Percentiles rank a stretch among this genome's conserved stretches.
Conservation (phyloP, 2,888 invertebrate genomes). For the Alloscopus bannaensis region DNA sequence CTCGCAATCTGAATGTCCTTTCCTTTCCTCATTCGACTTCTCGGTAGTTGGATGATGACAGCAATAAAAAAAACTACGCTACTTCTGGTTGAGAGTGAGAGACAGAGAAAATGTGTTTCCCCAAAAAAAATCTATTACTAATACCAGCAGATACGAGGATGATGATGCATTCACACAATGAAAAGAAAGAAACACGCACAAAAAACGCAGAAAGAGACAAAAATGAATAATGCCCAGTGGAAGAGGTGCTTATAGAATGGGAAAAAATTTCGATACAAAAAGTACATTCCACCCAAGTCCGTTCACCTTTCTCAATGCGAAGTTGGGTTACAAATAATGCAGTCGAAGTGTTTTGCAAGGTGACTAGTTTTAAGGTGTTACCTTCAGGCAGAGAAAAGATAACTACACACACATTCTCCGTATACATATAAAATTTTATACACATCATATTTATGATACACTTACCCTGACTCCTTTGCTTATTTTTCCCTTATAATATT, state of each 20-base stretch:
- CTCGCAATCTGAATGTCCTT: background rate
- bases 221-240: constrained; percentile 30
- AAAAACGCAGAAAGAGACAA: constrained; percentile 5
- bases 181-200: background rate
- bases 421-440: no score
- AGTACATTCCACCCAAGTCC: constrained; percentile 72
- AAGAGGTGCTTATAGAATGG: constrained; percentile 13
- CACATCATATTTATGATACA: no score
- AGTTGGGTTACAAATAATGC: constrained; percentile 15
- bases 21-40: background rate
- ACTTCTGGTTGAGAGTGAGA: background rate
- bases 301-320: constrained; percentile 67
- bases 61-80: background rate
- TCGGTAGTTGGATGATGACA: background rate
- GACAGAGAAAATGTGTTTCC: background rate
- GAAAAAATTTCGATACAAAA: constrained; percentile 64
- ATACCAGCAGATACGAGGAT: background rate
- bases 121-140: background rate
- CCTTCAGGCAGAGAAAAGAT: constrained; percentile 16
- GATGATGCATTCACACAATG: background rate
- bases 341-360: constrained; percentile 19
- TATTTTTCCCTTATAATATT: no score
- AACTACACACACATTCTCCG: constrained; percentile 2
- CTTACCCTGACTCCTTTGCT: no score
- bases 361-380: constrained; percentile 24